These are phyloP conservation scores for Hypocryptadius cinnamomeus DNA, from an alignment of 2,113 vertebrate species.

Conservation along the genomic window DNA sequence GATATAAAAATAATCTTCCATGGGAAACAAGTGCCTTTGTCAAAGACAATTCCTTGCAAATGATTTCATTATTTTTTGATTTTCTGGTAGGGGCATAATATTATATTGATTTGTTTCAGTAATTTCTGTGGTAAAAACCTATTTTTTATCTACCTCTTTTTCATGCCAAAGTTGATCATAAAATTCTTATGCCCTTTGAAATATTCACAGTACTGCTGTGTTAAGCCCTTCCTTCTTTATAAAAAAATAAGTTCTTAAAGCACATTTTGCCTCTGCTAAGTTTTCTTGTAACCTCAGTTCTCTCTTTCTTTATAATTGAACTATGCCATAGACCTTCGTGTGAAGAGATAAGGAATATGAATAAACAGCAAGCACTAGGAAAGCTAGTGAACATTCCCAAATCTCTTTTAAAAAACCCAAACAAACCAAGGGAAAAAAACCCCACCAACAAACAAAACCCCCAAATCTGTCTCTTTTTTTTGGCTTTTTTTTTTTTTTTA, in stretches of 20 bases:
- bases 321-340: neutral
- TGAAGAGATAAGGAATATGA: neutral
- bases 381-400: neutral
- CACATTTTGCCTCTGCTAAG: neutral
- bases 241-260: neutral
- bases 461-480: neutral
- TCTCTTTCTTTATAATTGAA: neutral
- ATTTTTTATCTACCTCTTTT: neutral
- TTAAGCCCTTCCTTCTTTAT: neutral
- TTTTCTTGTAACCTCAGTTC: neutral
- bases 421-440: neutral
- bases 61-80: neutral
- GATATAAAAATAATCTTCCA: neutral
- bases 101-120: neutral
- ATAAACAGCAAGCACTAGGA: neutral
- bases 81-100: neutral
- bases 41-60: neutral
- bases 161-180: neutral
- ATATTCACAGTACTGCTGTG: neutral
- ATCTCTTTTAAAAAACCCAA: neutral
- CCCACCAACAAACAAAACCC: neutral
- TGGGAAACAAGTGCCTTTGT: rapidly evolving
- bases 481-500: too few relatives aligned
- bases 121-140: neutral
- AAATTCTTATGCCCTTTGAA: neutral